Evolutionary conservation across 2,113 vertebrate species (phyloP).

Genomic region (Myocastor coypus): DNA sequence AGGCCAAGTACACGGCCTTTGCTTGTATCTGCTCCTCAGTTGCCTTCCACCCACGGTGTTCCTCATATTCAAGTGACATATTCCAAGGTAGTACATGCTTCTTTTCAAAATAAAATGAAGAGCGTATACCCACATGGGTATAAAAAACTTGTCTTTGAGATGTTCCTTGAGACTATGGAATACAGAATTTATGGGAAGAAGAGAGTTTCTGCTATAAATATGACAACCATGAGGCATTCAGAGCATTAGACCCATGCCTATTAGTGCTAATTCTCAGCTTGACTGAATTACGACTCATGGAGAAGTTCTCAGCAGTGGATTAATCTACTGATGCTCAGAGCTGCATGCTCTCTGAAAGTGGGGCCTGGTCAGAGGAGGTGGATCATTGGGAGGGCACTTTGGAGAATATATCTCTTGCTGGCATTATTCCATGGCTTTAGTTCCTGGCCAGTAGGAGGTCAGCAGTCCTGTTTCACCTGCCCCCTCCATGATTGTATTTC

Average conservation of each 20-base stretch:
- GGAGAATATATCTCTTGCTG: background rate
- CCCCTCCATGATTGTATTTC: background rate
- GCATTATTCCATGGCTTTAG: background rate
- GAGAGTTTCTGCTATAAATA: background rate
- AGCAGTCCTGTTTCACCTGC: background rate
- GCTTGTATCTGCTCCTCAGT: background rate
- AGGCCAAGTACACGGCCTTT: background rate
- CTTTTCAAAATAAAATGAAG: constrained; percentile 27
- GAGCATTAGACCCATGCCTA: no score
- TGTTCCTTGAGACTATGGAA: background rate
- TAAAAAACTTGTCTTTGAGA: background rate
- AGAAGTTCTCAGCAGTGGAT: background rate
- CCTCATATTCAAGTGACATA: background rate
- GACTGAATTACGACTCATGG: background rate
- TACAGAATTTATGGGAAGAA: background rate
- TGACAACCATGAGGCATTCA: background rate
- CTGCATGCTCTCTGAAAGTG: background rate
- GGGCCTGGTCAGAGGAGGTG: background rate
- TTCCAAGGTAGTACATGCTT: background rate
- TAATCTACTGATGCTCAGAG: background rate
- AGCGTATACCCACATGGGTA: background rate
- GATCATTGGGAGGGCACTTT: background rate
- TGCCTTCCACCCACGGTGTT: background rate
- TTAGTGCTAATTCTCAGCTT: background rate
- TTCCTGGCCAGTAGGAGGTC: background rate